Evolutionary conservation across 2,888 invertebrate genomes (phyloP).

Genomic region (Alcis repandata): DNA sequence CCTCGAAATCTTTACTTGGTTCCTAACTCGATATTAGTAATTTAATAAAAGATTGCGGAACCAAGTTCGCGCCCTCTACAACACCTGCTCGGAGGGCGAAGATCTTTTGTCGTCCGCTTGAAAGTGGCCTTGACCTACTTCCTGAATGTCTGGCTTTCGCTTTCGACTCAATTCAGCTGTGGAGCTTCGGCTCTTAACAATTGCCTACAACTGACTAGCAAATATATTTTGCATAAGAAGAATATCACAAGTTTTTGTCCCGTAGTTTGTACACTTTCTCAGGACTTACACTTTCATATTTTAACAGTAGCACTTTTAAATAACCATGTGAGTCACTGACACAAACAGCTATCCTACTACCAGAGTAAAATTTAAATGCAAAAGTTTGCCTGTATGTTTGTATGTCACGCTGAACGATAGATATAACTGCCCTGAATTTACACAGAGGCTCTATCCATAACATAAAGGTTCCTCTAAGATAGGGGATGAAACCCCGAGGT

Average conservation of each 20-base stretch:
- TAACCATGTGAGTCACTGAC: too few relatives aligned
- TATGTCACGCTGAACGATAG: too few relatives aligned
- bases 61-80: not conserved
- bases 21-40: not conserved
- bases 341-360: too few relatives aligned
- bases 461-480: too few relatives aligned
- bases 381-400: too few relatives aligned
- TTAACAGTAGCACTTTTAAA: not conserved
- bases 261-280: not conserved
- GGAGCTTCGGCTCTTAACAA: constrained; percentile 8
- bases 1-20: too few relatives aligned
- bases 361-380: too few relatives aligned
- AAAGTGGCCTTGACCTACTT: constrained; percentile 35
- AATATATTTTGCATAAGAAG: not conserved
- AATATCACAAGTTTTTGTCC: not conserved
- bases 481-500: too few relatives aligned
- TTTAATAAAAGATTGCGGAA: not conserved
- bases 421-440: too few relatives aligned
- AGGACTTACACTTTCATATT: not conserved
- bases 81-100: not conserved
- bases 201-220: constrained; percentile 3
- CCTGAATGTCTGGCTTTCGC: constrained; percentile 32
- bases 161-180: constrained; percentile 32
- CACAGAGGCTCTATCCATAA: too few relatives aligned
- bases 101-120: constrained; percentile 9